Percentiles rank a stretch among this genome's conserved stretches.
phyloP scores from a whole-genome alignment of 2,797 vertebrate species.

The Pempheris klunzingeri region DNA sequence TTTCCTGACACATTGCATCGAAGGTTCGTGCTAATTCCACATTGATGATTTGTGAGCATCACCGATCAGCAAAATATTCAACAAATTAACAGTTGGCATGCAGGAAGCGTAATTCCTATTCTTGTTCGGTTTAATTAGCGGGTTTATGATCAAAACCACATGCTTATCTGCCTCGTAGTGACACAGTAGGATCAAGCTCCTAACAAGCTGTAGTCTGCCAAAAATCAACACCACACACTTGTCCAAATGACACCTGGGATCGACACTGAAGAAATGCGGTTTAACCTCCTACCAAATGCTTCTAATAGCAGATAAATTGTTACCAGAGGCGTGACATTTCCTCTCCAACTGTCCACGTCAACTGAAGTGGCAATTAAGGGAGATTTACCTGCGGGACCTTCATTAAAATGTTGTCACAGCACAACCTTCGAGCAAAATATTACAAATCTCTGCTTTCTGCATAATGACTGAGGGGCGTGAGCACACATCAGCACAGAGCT shows the following conservation, averaged over 20 bases:
- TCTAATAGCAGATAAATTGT: neutral
- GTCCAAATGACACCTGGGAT: neutral
- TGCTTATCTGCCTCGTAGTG: neutral
- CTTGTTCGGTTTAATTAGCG: neutral
- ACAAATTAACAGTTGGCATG: neutral
- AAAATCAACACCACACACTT: neutral
- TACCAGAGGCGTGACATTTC: conserved; percentile 2
- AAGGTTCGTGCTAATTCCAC: neutral
- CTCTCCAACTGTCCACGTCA: neutral
- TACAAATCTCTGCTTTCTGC: neutral
- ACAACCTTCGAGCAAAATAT: conserved; percentile 2
- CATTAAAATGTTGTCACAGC: neutral
- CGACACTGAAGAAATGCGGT: neutral
- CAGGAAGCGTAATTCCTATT: neutral
- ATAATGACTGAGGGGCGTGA: neutral
- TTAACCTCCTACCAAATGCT: neutral
- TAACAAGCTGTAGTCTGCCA: neutral
- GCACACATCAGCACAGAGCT: neutral
- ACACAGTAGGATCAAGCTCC: neutral
- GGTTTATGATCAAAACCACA: neutral
- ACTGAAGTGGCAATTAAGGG: neutral
- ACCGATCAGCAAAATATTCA: neutral
- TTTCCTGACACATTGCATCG: neutral
- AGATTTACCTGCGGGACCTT: neutral
- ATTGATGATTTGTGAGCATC: neutral